These are phyloP conservation scores for Otocyon megalotis DNA, from an alignment of 2,113 vertebrate genomes.

Conservation along the genomic window DNA sequence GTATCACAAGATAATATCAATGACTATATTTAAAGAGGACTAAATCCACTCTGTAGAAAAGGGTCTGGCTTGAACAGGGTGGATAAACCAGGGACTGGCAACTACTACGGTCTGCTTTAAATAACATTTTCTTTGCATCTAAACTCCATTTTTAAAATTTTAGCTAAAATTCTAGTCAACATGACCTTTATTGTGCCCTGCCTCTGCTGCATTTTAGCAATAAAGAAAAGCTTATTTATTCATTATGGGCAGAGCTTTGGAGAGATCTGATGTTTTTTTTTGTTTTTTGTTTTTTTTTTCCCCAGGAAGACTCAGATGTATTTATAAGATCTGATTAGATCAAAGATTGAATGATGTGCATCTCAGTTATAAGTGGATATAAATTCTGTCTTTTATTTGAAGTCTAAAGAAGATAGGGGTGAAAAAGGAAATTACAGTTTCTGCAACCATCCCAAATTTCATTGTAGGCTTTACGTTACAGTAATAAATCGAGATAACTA, in stretches of 20 bases:
- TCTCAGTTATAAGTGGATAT: slow-evolving; percentile 77
- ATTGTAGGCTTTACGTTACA: slow-evolving; percentile 54
- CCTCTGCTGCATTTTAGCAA: slow-evolving; percentile 55
- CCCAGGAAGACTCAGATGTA: neutral
- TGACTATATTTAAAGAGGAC: neutral
- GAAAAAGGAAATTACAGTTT: slow-evolving; percentile 68
- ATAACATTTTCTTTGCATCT: slow-evolving; percentile 45
- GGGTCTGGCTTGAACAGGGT: neutral
- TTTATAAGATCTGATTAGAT: slow-evolving; percentile 55
- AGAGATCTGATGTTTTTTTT: neutral
- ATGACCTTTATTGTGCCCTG: neutral
- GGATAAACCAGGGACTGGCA: neutral
- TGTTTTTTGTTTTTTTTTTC: neutral
- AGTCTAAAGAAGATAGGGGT: slow-evolving; percentile 69
- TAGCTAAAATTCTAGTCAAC: slow-evolving; percentile 37
- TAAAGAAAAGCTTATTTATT: slow-evolving; percentile 59
- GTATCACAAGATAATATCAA: neutral
- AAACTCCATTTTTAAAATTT: slow-evolving; percentile 49
- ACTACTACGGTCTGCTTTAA: neutral
- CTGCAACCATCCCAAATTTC: slow-evolving; percentile 58
- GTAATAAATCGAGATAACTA: slow-evolving; percentile 56
- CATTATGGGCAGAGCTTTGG: slow-evolving; percentile 22
- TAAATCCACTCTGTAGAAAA: neutral
- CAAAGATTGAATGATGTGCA: slow-evolving; percentile 49
- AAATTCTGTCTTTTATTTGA: slow-evolving; percentile 78